A percentile compares a stretch with the other conserved stretches of the same genome.
Conservation (phyloP, 1,140 invertebrate species). For the Drosophila bocqueti region DNA sequence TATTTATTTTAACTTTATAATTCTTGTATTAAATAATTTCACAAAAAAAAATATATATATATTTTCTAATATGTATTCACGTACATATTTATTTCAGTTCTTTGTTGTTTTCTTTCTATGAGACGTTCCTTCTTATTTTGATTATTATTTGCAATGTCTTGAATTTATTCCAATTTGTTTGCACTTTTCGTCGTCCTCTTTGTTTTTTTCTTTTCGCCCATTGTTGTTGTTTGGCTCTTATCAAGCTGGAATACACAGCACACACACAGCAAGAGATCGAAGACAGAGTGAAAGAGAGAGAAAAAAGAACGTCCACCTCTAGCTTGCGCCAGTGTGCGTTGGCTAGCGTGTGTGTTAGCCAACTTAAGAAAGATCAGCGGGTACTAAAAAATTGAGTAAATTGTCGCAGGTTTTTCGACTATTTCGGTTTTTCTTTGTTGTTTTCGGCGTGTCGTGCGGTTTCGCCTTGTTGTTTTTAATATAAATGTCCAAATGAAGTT, state of each 20-base stretch:
- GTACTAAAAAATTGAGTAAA: constrained; percentile 7
- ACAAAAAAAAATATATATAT: not conserved
- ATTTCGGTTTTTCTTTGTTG: constrained; percentile 1
- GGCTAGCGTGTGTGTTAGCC: constrained; percentile 30
- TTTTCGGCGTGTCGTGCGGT: constrained; percentile 6
- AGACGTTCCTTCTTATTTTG: constrained; percentile 3
- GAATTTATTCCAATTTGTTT: constrained; percentile 48
- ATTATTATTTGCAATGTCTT: constrained; percentile 25
- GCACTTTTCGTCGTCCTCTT: constrained; percentile 2
- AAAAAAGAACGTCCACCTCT: constrained; percentile 10
- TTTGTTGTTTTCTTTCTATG: not conserved
- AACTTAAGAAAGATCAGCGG: constrained; percentile 19
- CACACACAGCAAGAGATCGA: constrained; percentile 15
- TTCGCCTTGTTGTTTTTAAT: constrained; percentile 4
- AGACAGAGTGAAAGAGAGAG: constrained; percentile 12
- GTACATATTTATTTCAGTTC: not conserved
- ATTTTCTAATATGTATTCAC: not conserved
- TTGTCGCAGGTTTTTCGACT: not conserved
- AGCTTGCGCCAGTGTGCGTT: constrained; percentile 7
- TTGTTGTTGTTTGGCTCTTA: constrained; percentile 47
- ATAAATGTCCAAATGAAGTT: constrained; percentile 22
- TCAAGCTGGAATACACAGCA: constrained; percentile 50
- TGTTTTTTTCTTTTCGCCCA: constrained; percentile 1
- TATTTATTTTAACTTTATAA: not conserved
- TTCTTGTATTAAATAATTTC: not conserved